These are phyloP conservation scores for Elephas maximus DNA, from an alignment of 2,113 vertebrate genomes.

Conservation along the genomic window DNA sequence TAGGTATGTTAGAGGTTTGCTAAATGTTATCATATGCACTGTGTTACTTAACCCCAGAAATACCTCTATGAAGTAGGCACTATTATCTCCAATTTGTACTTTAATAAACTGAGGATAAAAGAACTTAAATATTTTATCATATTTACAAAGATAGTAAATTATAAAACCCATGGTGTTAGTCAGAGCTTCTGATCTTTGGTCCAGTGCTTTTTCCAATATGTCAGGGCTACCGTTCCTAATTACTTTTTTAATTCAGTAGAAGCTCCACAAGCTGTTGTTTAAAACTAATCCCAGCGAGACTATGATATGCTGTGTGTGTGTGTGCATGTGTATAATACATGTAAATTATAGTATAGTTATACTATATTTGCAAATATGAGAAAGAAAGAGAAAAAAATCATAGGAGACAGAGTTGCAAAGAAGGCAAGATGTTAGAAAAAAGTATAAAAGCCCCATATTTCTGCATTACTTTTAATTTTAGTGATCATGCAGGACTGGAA, in stretches of 20 bases:
- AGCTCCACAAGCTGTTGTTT: not conserved
- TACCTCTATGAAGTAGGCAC: too few species aligned
- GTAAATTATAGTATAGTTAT: not conserved
- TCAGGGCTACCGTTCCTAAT: too few species aligned
- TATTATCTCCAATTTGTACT: not conserved
- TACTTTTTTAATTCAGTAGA: not conserved
- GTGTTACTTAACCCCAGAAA: too few species aligned
- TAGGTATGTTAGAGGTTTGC: not conserved
- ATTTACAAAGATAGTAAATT: not conserved
- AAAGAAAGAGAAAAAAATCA: not conserved
- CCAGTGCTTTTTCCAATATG: not conserved
- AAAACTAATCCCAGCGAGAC: not conserved
- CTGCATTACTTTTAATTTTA: not conserved
- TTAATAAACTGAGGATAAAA: not conserved
- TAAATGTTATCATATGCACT: not conserved
- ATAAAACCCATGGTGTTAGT: not conserved
- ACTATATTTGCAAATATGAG: too few species aligned
- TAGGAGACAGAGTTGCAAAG: not conserved
- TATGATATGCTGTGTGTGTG: not conserved
- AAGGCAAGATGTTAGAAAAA: not conserved
- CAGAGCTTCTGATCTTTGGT: not conserved
- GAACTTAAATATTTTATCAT: not conserved
- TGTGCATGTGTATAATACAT: not conserved
- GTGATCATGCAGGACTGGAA: not conserved
- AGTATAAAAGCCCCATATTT: not conserved